Evolutionary conservation across 2,888 invertebrate genomes (phyloP).

Genomic region (Acronicta leporina): DNA sequence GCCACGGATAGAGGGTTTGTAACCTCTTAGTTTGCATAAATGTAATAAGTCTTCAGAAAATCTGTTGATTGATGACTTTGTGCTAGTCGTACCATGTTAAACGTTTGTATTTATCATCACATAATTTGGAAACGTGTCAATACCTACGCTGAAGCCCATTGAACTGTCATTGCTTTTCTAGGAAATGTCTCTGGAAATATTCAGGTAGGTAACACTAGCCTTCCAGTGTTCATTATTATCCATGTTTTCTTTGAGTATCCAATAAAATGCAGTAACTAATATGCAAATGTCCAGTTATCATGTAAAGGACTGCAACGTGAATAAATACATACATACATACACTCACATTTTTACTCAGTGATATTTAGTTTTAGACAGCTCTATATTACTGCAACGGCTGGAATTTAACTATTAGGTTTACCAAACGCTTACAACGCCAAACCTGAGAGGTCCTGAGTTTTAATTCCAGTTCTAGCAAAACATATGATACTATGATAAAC

Average conservation of each 20-base stretch:
- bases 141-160: constrained; percentile 30
- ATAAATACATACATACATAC: constrained; percentile 10
- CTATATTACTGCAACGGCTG: no score
- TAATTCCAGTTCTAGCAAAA: no score
- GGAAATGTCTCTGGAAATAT: constrained; percentile 35
- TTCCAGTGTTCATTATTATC: constrained; percentile 19
- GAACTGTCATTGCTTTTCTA: constrained; percentile 36
- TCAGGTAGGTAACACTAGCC: constrained; percentile 11
- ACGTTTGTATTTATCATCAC: constrained; percentile 22
- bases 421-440: no score
- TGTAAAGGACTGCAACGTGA: constrained; percentile 16
- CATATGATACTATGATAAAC: no score
- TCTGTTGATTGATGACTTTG: constrained; percentile 25
- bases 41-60: constrained; percentile 27
- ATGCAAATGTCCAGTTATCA: constrained; percentile 30
- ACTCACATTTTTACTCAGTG: no score
- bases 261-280: constrained; percentile 16
- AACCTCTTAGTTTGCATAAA: constrained; percentile 25
- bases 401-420: no score
- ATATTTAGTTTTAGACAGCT: no score
- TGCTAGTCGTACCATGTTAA: constrained; percentile 21
- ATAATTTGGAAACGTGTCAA: constrained; percentile 40
- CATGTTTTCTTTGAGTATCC: constrained; percentile 7
- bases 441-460: no score
- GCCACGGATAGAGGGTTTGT: background rate